Base-by-base conservation (phyloP, 2,888 invertebrate genomes). In the Polia nebulosa region DNA sequence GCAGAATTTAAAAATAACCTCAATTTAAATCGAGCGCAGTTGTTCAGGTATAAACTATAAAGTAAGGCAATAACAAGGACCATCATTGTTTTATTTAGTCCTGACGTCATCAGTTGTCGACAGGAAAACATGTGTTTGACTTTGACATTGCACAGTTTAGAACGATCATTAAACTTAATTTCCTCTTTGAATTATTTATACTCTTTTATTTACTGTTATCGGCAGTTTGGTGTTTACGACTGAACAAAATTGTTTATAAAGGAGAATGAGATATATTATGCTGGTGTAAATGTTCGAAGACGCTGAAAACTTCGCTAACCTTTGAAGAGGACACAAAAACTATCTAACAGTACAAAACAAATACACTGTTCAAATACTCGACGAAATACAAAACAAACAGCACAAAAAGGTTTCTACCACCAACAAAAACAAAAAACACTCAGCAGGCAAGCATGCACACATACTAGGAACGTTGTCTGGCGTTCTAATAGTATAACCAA, bases 401-500 rank as follows among this genome's bases (percentile, higher is more conserved):
- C 69, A 81, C 63, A 81, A 78, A 77, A 63, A 66, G 29, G 34
- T 60, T 25, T 60, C 86, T 87, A 89, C 83, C 86, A 88, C 84
- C 83, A 90, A 89, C 84, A 89, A 87, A 75, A 70, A 72, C 59
- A 76, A 87, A 88, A 86, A 88, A 89, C 91, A 92, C 89, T 89
- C 88, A 89, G 88, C 94, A 94, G 93, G 94, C 93, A 93, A 91
- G 92, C 94, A 95, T 94, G 94, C 94, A 94, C 91, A 92, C 91
- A 90, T 87, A 92, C 90, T 85, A 89, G 90, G 90, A 93, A 92
- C 91, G 91, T 91, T 91, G 76, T 83, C 86, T 87, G 86, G 90
- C 88, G 84, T 85, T 82, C 87, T 78, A 85, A 80, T 76, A 85
- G 66, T 82, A 84, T 80, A 88, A 87, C 77, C 76, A 81, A 86